Conservation (phyloP, 2,888 invertebrate genomes). For the Drosophila anceps region DNA sequence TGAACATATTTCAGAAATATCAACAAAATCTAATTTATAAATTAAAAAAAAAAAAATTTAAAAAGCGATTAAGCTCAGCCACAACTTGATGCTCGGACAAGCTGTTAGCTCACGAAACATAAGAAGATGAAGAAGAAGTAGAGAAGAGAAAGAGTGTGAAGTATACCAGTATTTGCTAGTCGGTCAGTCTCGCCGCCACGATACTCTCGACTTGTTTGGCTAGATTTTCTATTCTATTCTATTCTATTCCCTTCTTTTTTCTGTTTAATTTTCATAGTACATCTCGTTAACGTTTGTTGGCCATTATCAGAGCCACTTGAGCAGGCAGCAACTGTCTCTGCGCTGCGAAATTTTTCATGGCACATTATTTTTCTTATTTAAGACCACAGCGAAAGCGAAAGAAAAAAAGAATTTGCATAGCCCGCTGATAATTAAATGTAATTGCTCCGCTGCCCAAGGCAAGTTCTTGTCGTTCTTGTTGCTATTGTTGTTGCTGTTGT, state of each 20-base stretch:
- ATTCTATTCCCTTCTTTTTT: too few species aligned
- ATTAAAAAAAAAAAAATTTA: too few species aligned
- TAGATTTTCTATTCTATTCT: neutral
- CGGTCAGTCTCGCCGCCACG: neutral
- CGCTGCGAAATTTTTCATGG: conserved; percentile 31
- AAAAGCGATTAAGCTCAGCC: neutral
- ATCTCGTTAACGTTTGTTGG: conserved; percentile 23
- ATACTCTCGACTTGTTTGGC: neutral
- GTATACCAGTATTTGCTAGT: neutral
- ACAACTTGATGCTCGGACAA: neutral
- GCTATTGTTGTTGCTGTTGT: conserved; percentile 8
- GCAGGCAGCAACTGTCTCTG: conserved; percentile 6
- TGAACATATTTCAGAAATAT: too few species aligned
- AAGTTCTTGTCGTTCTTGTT: conserved; percentile 9
- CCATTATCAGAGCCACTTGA: conserved; percentile 20
- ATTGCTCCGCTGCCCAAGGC: conserved; percentile 57
- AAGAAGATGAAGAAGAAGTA: neutral
- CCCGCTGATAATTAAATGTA: conserved; percentile 65
- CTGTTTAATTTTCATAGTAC: conserved; percentile 12
- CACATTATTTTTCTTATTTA: conserved; percentile 52
- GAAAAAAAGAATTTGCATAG: conserved; percentile 54
- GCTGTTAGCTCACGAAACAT: neutral
- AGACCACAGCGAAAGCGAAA: conserved; percentile 19
- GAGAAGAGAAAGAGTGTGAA: too few species aligned
- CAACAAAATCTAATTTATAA: too few species aligned